These are phyloP conservation scores for Enteromius mattozi DNA, from an alignment of 2,797 vertebrate species.

Conservation along the genomic window DNA sequence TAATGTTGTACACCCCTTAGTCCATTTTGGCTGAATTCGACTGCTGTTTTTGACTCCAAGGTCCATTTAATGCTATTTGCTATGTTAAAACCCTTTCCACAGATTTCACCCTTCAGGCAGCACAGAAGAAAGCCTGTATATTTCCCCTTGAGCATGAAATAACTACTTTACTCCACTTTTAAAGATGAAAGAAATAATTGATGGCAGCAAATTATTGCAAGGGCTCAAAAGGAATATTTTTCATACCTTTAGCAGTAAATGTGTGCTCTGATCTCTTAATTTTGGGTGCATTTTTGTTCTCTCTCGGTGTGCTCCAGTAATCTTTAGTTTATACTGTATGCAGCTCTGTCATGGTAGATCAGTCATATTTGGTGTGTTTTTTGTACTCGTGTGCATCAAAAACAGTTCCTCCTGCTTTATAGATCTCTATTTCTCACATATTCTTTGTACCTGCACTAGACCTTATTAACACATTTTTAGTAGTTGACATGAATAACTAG, in stretches of 20 bases:
- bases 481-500: not conserved
- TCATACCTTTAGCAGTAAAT: slow-evolving; percentile 10
- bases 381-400: slow-evolving; percentile 29
- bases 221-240: slow-evolving; percentile 32
- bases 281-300: slow-evolving; percentile 3
- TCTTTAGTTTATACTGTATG: slow-evolving; percentile 35
- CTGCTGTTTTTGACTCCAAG: not conserved
- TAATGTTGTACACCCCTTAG: not conserved
- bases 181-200: slow-evolving; percentile 25
- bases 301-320: not conserved
- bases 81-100: not conserved
- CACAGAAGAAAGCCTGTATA: slow-evolving; percentile 16
- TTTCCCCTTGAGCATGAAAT: slow-evolving; percentile 35
- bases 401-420: slow-evolving; percentile 18
- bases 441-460: slow-evolving; percentile 3
- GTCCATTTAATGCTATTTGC: not conserved
- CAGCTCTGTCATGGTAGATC: slow-evolving; percentile 49
- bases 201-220: slow-evolving; percentile 12
- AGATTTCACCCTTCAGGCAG: slow-evolving; percentile 12
- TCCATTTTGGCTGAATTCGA: not conserved
- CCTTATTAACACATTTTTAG: not conserved
- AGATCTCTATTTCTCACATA: not conserved
- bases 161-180: slow-evolving; percentile 16
- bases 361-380: slow-evolving; percentile 42
- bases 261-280: slow-evolving; percentile 6